phyloP scores from a whole-genome alignment of 2,888 invertebrate species.

The Diloba caeruleocephala region DNA sequence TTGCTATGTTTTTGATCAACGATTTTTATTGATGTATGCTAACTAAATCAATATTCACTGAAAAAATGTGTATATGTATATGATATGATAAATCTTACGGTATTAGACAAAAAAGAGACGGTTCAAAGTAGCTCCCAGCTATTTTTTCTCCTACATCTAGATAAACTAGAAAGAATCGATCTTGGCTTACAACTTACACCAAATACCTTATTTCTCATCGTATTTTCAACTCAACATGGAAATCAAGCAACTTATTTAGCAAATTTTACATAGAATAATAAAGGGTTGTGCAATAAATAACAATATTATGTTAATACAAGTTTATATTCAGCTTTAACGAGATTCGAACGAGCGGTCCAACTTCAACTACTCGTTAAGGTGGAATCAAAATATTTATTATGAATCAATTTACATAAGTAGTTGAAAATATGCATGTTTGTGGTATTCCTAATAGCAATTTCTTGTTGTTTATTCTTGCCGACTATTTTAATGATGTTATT shows the following conservation, averaged over 20 bases:
- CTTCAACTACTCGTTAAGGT: conserved; percentile 82
- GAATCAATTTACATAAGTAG: conserved; percentile 86
- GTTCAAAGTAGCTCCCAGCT: no score
- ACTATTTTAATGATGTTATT: conserved; percentile 36
- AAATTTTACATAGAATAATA: conserved; percentile 64
- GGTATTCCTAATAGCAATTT: conserved; percentile 50
- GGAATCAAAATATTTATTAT: conserved; percentile 86
- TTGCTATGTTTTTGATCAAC: no score
- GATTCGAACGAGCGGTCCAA: conserved; percentile 74
- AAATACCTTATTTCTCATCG: conserved; percentile 1
- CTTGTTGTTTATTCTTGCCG: conserved; percentile 50
- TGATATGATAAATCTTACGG: no score
- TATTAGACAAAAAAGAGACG: no score
- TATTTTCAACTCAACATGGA: conserved; percentile 32
- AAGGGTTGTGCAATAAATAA: conserved; percentile 77
- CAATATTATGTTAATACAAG: conserved; percentile 81
- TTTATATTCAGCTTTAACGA: conserved; percentile 80
- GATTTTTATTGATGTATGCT: no score
- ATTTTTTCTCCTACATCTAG: no score
- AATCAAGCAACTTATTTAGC: conserved; percentile 55
- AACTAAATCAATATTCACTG: no score
- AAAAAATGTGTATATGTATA: no score
- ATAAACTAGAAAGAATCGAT: no score
- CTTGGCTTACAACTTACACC: conserved; percentile 24
- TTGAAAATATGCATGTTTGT: conserved; percentile 75